Evolutionary conservation across 1,140 invertebrate genomes (phyloP).

Genomic region (Ips typographus): DNA sequence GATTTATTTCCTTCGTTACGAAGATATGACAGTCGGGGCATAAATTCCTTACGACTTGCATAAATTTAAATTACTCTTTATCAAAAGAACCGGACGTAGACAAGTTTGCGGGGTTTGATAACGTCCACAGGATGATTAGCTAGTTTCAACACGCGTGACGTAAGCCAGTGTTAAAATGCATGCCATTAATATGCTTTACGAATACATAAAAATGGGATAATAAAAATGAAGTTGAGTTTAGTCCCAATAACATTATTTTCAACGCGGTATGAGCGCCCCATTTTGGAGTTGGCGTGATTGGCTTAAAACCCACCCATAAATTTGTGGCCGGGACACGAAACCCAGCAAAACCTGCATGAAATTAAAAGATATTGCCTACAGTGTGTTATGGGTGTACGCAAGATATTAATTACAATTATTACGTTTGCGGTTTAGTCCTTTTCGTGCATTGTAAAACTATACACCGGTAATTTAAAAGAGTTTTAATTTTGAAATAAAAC

Average conservation of each 20-base stretch:
- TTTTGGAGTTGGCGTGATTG: constrained; percentile 3
- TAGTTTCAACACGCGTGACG: too few species aligned
- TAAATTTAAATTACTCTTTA: neutral
- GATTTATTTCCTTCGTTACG: constrained; percentile 12
- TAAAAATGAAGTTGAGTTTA: neutral
- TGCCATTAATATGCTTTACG: too few species aligned
- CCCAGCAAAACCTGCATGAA: neutral
- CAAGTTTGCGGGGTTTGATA: too few species aligned
- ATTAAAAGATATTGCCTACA: constrained; percentile 2
- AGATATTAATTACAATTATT: constrained; percentile 6
- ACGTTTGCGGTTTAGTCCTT: neutral
- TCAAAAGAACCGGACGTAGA: too few species aligned
- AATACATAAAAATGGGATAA: too few species aligned
- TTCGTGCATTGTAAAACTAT: too few species aligned
- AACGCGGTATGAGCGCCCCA: neutral
- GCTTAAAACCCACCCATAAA: constrained; percentile 3
- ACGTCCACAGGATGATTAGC: too few species aligned
- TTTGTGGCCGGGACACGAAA: neutral
- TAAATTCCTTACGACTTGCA: constrained; percentile 3
- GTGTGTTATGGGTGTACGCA: neutral
- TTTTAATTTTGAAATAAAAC: too few species aligned
- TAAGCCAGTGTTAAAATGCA: too few species aligned
- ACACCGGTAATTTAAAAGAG: too few species aligned
- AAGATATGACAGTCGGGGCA: neutral
- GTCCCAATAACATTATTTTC: neutral